Evolutionary conservation across 2,797 vertebrate genomes (phyloP).

Genomic region (Betta splendens): DNA sequence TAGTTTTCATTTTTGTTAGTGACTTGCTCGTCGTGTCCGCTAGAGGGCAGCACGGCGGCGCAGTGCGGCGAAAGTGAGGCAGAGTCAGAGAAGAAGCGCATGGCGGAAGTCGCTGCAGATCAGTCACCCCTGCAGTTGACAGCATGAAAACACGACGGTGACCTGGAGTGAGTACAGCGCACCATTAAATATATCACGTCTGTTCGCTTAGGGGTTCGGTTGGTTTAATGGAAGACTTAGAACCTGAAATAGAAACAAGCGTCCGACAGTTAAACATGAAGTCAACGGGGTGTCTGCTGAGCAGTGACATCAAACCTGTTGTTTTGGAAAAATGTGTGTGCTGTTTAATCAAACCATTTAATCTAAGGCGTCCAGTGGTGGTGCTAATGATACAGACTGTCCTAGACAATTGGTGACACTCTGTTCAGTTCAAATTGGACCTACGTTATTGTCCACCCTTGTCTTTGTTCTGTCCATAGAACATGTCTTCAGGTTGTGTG

Average conservation of each 20-base stretch:
- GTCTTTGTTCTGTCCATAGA: constrained; percentile 40
- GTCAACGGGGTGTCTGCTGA: not conserved
- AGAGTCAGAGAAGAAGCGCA: constrained; percentile 25
- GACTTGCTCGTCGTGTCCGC: constrained; percentile 8
- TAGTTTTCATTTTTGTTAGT: no score
- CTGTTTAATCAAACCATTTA: not conserved
- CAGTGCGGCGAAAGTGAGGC: fast-evolving
- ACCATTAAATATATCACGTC: fast-evolving
- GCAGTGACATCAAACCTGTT: not conserved
- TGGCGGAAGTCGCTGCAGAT: constrained; percentile 32
- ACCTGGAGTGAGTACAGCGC: constrained; percentile 42
- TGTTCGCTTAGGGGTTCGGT: no score
- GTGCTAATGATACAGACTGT: not conserved
- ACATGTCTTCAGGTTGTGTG: constrained; percentile 83
- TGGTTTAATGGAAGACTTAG: no score
- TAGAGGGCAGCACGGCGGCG: constrained; percentile 14
- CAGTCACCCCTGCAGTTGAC: constrained; percentile 20
- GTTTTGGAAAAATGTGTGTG: not conserved
- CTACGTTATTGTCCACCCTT: not conserved
- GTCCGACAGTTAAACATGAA: not conserved
- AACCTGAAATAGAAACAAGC: not conserved
- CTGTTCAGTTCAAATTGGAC: not conserved
- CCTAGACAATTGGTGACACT: not conserved
- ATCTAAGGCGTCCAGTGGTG: constrained; percentile 1
- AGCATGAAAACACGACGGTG: constrained; percentile 29